phyloP scores from a whole-genome alignment of 2,113 vertebrate species.

The Synodontis membranacea region DNA sequence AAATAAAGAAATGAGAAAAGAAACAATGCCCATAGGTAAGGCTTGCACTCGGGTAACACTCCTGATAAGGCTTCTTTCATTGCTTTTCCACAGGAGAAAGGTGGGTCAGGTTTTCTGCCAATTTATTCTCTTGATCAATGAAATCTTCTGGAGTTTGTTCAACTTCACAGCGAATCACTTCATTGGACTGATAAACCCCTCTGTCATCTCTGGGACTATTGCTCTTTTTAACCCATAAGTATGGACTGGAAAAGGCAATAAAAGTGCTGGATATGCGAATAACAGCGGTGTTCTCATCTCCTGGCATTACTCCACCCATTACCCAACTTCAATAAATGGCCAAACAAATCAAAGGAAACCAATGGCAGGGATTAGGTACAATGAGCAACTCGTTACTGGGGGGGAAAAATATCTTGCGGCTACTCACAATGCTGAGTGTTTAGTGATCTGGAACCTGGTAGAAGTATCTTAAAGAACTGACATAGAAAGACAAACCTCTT shows the following conservation, averaged over 20 bases:
- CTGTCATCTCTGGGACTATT: constrained; percentile 90
- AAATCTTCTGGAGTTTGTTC: constrained; percentile 95
- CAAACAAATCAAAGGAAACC: constrained; percentile 66
- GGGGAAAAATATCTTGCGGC: constrained; percentile 86
- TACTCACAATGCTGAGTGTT: constrained; percentile 98
- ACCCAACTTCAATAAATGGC: constrained; percentile 80
- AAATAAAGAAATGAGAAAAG: constrained; percentile 30
- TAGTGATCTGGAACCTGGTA: constrained; percentile 99
- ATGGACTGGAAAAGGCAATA: constrained; percentile 74
- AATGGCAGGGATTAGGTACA: constrained; percentile 88
- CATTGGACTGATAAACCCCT: constrained; percentile 87
- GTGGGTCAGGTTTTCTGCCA: constrained; percentile 94
- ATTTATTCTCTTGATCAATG: constrained; percentile 97
- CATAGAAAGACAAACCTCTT: constrained; percentile 99
- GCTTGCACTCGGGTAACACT: constrained; percentile 82
- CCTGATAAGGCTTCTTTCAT: constrained; percentile 92
- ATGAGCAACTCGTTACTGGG: constrained; percentile 75
- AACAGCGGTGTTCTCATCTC: constrained; percentile 70
- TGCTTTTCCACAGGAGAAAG: constrained; percentile 90
- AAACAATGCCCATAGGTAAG: constrained; percentile 79
- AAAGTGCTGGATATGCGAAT: constrained; percentile 86
- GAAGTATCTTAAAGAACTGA: constrained; percentile 96
- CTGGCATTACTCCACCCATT: constrained; percentile 79
- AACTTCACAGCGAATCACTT: constrained; percentile 90
- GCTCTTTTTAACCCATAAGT: constrained; percentile 81